A percentile compares a stretch with the other conserved stretches of the same genome.
phyloP scores from a whole-genome alignment of 2,888 invertebrate species.

The Cantharis rufa region DNA sequence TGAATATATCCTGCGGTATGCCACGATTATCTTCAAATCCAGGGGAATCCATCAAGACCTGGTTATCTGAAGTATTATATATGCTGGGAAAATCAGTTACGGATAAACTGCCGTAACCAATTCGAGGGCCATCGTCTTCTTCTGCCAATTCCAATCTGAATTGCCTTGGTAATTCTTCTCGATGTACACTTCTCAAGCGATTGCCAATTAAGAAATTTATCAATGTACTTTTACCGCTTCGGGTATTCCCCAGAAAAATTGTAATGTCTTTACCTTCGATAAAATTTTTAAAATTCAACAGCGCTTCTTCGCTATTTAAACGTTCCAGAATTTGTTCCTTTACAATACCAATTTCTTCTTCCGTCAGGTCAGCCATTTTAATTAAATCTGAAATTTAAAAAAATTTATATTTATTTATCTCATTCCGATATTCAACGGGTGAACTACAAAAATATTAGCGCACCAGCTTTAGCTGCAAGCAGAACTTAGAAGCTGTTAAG shows the following conservation, averaged over 20 bases:
- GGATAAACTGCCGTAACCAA: not conserved
- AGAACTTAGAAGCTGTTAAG: no score
- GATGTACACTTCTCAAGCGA: not conserved
- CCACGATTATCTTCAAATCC: conserved; percentile 22
- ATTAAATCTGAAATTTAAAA: not conserved
- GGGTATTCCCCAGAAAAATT: conserved; percentile 10
- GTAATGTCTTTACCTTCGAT: conserved; percentile 5
- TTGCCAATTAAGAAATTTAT: not conserved
- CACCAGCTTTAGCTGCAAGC: no score
- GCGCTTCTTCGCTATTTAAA: not conserved
- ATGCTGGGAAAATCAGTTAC: not conserved
- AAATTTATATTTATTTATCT: not conserved
- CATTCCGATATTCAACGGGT: not conserved
- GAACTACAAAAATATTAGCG: no score
- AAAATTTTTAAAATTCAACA: not conserved
- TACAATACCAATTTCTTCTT: not conserved
- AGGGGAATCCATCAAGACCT: not conserved
- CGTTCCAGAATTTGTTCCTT: not conserved
- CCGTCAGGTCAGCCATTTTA: not conserved
- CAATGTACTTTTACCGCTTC: conserved; percentile 18
- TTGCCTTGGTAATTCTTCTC: not conserved
- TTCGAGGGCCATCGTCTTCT: not conserved
- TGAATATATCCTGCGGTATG: conserved; percentile 12
- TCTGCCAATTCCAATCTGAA: not conserved
- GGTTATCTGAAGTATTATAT: not conserved